A percentile compares a stretch with the other conserved stretches of the same genome.
phyloP scores from a whole-genome alignment of 2,888 invertebrate species.

The Myopa testacea region DNA sequence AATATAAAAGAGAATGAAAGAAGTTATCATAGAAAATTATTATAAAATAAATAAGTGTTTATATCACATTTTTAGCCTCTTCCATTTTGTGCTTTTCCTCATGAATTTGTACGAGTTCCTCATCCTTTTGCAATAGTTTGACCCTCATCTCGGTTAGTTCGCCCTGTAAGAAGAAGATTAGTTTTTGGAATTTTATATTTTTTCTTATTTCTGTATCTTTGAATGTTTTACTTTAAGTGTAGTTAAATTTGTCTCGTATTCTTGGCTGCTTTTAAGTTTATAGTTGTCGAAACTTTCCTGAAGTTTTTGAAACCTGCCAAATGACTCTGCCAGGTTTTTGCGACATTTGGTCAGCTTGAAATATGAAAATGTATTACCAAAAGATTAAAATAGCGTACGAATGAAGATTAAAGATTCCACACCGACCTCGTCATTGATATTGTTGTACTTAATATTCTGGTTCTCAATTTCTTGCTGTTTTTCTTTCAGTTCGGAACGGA shows the following conservation, averaged over 20 bases:
- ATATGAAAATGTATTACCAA: neutral
- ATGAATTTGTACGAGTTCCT: neutral
- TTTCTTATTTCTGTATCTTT: neutral
- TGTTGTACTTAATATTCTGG: slow-evolving; percentile 18
- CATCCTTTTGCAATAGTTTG: slow-evolving; percentile 6
- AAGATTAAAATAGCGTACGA: too few species aligned
- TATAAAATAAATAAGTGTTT: neutral
- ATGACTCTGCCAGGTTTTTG: too few species aligned
- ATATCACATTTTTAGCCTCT: slow-evolving; percentile 48
- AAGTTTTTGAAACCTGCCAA: neutral
- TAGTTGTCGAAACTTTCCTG: neutral
- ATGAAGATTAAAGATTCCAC: neutral
- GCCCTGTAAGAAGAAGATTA: neutral
- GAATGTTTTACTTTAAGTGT: slow-evolving; percentile 7
- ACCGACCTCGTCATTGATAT: slow-evolving; percentile 31
- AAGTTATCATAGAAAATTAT: neutral
- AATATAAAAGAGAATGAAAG: neutral
- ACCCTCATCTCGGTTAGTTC: neutral
- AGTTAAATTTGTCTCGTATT: neutral
- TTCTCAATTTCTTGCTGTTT: slow-evolving; percentile 35
- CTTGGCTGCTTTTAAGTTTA: neutral
- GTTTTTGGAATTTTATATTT: neutral
- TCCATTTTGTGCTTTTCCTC: slow-evolving; percentile 43
- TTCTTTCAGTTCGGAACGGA: slow-evolving; percentile 34
- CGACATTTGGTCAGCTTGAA: neutral